These are phyloP conservation scores for Eleginops maclovinus DNA, from an alignment of 2,113 vertebrate genomes.

Conservation along the genomic window DNA sequence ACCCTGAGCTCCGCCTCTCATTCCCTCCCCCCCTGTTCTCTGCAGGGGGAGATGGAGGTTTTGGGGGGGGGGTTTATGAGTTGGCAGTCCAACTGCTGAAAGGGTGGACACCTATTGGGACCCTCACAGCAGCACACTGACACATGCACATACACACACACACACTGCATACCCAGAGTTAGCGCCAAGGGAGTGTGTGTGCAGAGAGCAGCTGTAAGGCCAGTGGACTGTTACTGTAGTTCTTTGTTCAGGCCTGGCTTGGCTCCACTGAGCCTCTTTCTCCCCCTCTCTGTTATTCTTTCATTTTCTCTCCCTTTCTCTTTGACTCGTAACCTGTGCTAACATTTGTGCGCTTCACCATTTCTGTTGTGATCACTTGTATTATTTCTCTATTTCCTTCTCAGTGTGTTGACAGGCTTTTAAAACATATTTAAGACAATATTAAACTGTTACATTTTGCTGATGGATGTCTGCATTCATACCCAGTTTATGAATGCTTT, in stretches of 20 bases:
- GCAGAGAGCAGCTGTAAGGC: constrained; percentile 74
- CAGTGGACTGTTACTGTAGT: constrained; percentile 79
- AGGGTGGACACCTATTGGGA: constrained; percentile 77
- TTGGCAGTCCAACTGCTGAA: constrained; percentile 74
- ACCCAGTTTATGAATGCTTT: neutral
- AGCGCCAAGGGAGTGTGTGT: constrained; percentile 61
- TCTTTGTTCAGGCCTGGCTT: constrained; percentile 79
- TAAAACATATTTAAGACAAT: neutral
- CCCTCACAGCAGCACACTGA: constrained; percentile 60
- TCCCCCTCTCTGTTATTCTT: constrained; percentile 36
- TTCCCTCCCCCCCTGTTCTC: constrained; percentile 16
- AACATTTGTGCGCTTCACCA: neutral
- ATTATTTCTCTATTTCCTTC: neutral
- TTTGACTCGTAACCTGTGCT: neutral
- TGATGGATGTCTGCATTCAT: neutral
- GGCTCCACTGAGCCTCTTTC: constrained; percentile 54
- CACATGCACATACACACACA: constrained; percentile 40
- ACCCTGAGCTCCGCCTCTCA: constrained; percentile 21
- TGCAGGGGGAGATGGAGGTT: constrained; percentile 58
- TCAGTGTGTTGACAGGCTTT: neutral
- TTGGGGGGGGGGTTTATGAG: constrained; percentile 67
- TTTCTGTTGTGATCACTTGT: neutral
- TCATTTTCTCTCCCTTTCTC: constrained; percentile 28
- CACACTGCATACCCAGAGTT: constrained; percentile 49
- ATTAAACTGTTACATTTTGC: neutral